Evolutionary conservation across 2,797 vertebrate genomes (phyloP).

Genomic region (Nannoperca australis): DNA sequence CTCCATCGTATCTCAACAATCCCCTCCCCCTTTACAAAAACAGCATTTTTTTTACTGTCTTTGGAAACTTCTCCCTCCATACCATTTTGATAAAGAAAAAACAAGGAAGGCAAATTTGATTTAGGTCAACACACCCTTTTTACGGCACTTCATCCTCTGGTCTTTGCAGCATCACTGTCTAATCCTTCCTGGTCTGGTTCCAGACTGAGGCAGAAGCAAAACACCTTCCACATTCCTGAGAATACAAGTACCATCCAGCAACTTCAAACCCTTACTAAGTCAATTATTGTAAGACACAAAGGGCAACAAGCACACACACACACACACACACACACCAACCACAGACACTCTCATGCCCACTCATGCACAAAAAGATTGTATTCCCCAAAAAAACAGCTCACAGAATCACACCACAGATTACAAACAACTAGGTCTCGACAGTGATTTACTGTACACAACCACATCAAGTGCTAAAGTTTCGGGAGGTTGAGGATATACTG

Average conservation of each 20-base stretch:
- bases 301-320: constrained; percentile 59
- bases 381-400: constrained; percentile 69
- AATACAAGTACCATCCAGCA: constrained; percentile 83
- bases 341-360: constrained; percentile 47
- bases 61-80: background rate
- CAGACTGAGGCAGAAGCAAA: constrained; percentile 83
- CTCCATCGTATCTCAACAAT: background rate
- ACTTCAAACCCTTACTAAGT: constrained; percentile 82
- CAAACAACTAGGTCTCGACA: constrained; percentile 79
- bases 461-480: constrained; percentile 84
- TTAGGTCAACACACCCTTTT: constrained; percentile 34
- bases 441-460: constrained; percentile 85
- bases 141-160: constrained; percentile 54
- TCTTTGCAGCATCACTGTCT: constrained; percentile 70
- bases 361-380: constrained; percentile 71
- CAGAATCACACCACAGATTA: constrained; percentile 76
- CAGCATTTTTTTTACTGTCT: background rate
- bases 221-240: constrained; percentile 84
- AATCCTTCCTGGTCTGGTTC: constrained; percentile 74
- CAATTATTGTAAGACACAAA: constrained; percentile 80
- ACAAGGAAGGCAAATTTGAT: constrained; percentile 35
- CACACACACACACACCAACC: constrained; percentile 30
- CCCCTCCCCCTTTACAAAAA: background rate
- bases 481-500: constrained; percentile 80
- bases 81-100: constrained; percentile 12